Base-by-base conservation (phyloP, 1,140 invertebrate species). In the Drosophila hydei region DNA sequence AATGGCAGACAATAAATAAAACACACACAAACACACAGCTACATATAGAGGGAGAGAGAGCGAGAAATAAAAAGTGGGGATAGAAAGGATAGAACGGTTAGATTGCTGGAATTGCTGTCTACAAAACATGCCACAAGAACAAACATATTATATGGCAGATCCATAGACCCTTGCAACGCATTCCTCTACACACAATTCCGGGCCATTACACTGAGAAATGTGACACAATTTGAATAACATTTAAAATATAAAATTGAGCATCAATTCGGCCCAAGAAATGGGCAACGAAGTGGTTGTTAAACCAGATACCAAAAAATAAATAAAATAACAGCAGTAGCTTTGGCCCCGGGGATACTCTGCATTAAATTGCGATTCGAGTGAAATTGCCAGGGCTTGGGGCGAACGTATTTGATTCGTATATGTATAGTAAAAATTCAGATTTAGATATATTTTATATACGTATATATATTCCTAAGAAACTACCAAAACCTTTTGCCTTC, bases 201-300 rank as follows among this genome's bases (percentile, higher is more conserved):
- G 80, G 77, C 83, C 81, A 87, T 87, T 87, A 88, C 83, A 81
- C 81, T 87, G 83, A 87, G 83, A 87, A 87, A 87, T 87, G 81
- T 87, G 81, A 75, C 81, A 87, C 81, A 88, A 87, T 87, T 87
- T 87, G 81, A 87, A 87, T 87, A 87, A 87, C 83, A 87, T 87
- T 87, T 87, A 87, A 87, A 87, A 87, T 87, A 87, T 77, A 75
- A 85, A 85, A 85, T 87, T 87, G 81, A 75, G 81, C 81, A 87
- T 80, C 81, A 80, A 85, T 79, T 84, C 61, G 65, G 67, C 14
- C 55, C 40, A 56, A 14, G 36, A 3, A 33, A 18, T 14, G 8
- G 48, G 8, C 16, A 16, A 25, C 50, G 33, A 59, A 72, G 55
- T 60, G 61, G 72, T 65, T 65, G 42, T 65, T 65, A 75, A 75